These are phyloP conservation scores for Cyphomyrus discorhynchus DNA, from an alignment of 2,113 vertebrate genomes.

Conservation along the genomic window DNA sequence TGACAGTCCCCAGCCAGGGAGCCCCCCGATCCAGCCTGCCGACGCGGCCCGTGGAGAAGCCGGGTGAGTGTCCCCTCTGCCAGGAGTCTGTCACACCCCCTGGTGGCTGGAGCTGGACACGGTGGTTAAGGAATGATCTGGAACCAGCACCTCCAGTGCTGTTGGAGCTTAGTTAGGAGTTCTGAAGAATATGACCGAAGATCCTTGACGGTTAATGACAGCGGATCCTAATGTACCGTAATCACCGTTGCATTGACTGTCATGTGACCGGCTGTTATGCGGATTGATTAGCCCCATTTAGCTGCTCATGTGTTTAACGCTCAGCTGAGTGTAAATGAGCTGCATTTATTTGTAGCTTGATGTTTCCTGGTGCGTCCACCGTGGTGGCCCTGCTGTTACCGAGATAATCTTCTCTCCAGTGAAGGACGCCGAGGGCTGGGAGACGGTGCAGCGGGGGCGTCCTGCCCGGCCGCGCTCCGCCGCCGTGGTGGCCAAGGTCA, in stretches of 20 bases:
- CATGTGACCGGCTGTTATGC: neutral
- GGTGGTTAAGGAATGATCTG: neutral
- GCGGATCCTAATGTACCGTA: neutral
- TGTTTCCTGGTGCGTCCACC: neutral
- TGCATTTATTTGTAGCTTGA: neutral
- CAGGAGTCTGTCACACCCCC: neutral
- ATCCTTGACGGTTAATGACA: neutral
- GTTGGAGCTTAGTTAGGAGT: neutral
- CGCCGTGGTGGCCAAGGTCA: slow-evolving; percentile 64
- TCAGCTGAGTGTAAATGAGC: neutral
- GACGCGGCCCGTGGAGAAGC: slow-evolving; percentile 57
- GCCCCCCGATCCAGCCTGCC: slow-evolving; percentile 32
- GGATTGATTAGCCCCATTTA: neutral
- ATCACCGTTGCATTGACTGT: neutral
- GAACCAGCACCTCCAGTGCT: neutral
- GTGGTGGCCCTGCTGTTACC: neutral
- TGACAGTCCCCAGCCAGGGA: slow-evolving; percentile 44
- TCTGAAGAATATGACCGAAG: neutral
- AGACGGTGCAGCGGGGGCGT: slow-evolving; percentile 90
- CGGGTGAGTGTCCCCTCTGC: slow-evolving; percentile 43
- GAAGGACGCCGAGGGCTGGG: slow-evolving; percentile 92
- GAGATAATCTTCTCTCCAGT: slow-evolving; percentile 51
- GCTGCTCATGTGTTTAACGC: neutral
- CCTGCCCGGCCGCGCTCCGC: slow-evolving; percentile 80
- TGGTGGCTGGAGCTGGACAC: neutral